Evolutionary conservation across 2,888 invertebrate genomes (phyloP).

Genomic region (Busseola fusca): DNA sequence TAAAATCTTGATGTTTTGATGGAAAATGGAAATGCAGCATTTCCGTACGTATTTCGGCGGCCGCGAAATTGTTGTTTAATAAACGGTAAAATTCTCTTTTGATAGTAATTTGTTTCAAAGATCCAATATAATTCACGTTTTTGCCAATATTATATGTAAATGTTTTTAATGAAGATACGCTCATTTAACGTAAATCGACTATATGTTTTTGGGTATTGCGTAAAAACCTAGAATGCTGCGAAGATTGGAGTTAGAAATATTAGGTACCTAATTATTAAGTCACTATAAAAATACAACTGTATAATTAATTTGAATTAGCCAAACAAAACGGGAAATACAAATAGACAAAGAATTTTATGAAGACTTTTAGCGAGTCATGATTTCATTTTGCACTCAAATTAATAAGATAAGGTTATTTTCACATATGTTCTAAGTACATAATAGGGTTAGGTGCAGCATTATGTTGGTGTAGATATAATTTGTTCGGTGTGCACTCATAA

Average conservation of each 20-base stretch:
- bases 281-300: not conserved
- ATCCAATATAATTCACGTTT: not conserved
- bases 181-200: not conserved
- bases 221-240: not conserved
- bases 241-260: not conserved
- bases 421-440: constrained; percentile 50
- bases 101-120: not conserved
- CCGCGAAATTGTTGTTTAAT: constrained; percentile 1
- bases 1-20: constrained; percentile 33
- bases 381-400: constrained; percentile 55
- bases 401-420: constrained; percentile 42
- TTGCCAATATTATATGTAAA: constrained; percentile 1
- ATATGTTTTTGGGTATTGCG: not conserved
- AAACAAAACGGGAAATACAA: not conserved
- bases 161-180: not conserved
- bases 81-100: constrained; percentile 9
- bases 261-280: not conserved
- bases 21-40: constrained; percentile 27
- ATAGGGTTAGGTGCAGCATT: constrained; percentile 51
- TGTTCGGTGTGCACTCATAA: constrained; percentile 62
- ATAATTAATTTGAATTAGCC: not conserved
- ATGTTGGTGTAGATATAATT: constrained; percentile 59
- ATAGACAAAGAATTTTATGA: constrained; percentile 1
- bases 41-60: constrained; percentile 15
- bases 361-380: constrained; percentile 21